Evolutionary conservation across 1,140 invertebrate species (phyloP), one percentile per base, ranked within the genome.

Genomic region (Nymphalis io): DNA sequence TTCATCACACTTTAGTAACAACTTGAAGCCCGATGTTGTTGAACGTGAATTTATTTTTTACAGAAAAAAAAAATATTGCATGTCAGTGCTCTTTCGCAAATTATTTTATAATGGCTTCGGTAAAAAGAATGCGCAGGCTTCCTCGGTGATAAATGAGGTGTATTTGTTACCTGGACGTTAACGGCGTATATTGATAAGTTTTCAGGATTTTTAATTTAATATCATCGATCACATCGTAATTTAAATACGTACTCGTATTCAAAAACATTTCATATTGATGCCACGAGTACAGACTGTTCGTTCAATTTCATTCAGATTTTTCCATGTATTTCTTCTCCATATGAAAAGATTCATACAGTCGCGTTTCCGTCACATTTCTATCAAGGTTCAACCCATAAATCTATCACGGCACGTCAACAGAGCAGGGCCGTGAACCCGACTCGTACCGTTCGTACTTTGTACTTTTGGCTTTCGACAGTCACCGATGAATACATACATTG

Each of bases 391-490:
- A 67, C 76, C 76, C 75, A 63, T 83, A 80, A 85, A 85, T 82
- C 77, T 73, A 78, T 82, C 79, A 75, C 40, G 57, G 21, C 58
- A 73, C 63, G 62, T 70, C 33, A 57, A 79, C 78, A 72, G 75
- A 74, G 64, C 67, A 68, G 62, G 80, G 76, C 77, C 76, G 68
- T 82, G 81, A 83, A 79, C 76, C 68, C 68, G 62, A 53, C 62
- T 67, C 70, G 73, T 70, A 74, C 67, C 72, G 72, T 67, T 68
- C 55, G 70, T 72, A 79, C 82, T 83, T 85, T 81, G 74, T 70
- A 79, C 83, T 83, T 85, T 80, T 74, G 77, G 81, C 80, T 81
- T 81, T 79, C 72, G 80, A 84, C 79, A 81, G 76, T 73, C 70
- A 76, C 53, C 70, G 51, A 51, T 76, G 75, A 75, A 75, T 74